Evolutionary conservation across 2,888 invertebrate genomes (phyloP), one percentile per base, ranked within the genome.

Genomic region (Drosophila testacea): DNA sequence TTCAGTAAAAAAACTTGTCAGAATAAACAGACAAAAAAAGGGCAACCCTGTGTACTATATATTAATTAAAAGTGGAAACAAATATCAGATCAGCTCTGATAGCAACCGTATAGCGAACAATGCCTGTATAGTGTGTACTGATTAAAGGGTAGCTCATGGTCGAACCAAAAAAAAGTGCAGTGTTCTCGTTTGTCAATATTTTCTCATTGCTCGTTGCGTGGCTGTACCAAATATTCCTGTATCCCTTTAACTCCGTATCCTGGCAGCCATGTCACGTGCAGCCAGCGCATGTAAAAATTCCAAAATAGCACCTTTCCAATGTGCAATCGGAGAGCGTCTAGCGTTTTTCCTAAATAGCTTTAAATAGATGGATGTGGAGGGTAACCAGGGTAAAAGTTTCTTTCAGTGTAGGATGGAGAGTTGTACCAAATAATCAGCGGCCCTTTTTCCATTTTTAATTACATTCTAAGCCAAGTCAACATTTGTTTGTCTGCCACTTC

Each of bases 391-490:
- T 32, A 1, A 6, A 11, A 36, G 0, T 0, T 11, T 22, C 1
- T 16, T 13, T 30, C 1, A 16, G 6, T 34, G 44, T 2, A 2
- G 41, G 28, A 22, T 42, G 30, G 34, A 22, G 28, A 36, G 9
- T 47, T 56, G 62, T 64, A 54, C 39, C 61, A 72, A 77, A 75
- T 81, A 81, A 81, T 81, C 81, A 79, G 67, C 67, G 54, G 63
- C 69, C 63, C 69, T 65, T 65, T 84, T 75, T 54, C 64, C 70
- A 65, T 70, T 78, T 85, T 83, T 81, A 81, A 81, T 81, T 81
- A 81, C 83, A 83, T 77, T 77, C 69, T 69, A 69, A 74, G 75
- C 65, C 74, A 69, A 73, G 76, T 79, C 62, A 73, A 79, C 79
- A 74, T 78, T 76, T 76, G 69, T 78, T 73, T 76, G 74, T 73